phyloP scores from a whole-genome alignment of 2,888 invertebrate genomes.

The Drosophila quinaria region DNA sequence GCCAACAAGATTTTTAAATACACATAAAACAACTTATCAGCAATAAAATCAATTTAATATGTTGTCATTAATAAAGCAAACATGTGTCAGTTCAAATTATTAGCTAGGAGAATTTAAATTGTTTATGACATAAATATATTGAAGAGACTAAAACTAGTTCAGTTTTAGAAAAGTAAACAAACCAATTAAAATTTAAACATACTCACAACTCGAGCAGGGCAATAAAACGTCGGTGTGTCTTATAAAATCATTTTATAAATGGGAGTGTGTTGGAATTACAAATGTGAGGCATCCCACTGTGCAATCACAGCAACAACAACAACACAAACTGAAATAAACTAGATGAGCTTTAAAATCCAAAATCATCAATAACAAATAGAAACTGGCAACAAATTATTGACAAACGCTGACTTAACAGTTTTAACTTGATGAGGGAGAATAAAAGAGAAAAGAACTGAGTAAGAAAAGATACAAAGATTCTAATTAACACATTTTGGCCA shows the following conservation, averaged over 20 bases:
- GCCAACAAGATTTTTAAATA: conserved; percentile 8
- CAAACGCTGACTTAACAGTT: conserved; percentile 52
- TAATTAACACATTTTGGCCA: conserved; percentile 76
- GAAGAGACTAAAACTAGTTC: neutral
- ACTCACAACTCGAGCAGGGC: conserved; percentile 6
- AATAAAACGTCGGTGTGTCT: conserved; percentile 5
- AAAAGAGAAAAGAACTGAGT: neutral
- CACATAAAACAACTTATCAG: conserved; percentile 4
- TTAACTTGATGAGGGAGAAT: conserved; percentile 1
- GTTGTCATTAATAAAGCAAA: conserved; percentile 19
- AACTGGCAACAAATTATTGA: conserved; percentile 50
- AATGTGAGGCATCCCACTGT: conserved; percentile 45
- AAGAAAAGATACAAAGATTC: conserved; percentile 45
- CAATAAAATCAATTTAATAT: conserved; percentile 5
- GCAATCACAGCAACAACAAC: conserved; percentile 29
- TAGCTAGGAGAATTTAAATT: neutral
- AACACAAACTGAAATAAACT: neutral
- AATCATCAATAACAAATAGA: conserved; percentile 45
- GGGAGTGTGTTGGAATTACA: conserved; percentile 13
- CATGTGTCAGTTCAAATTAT: conserved; percentile 8
- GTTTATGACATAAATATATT: conserved; percentile 3
- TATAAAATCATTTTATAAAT: neutral
- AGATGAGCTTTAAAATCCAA: conserved; percentile 11
- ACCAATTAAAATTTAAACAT: neutral
- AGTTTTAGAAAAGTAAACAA: neutral